Percentiles rank a stretch among this genome's conserved stretches.
These are phyloP conservation scores for Perca flavescens DNA, from an alignment of 2,113 vertebrate species.

Conservation along the genomic window DNA sequence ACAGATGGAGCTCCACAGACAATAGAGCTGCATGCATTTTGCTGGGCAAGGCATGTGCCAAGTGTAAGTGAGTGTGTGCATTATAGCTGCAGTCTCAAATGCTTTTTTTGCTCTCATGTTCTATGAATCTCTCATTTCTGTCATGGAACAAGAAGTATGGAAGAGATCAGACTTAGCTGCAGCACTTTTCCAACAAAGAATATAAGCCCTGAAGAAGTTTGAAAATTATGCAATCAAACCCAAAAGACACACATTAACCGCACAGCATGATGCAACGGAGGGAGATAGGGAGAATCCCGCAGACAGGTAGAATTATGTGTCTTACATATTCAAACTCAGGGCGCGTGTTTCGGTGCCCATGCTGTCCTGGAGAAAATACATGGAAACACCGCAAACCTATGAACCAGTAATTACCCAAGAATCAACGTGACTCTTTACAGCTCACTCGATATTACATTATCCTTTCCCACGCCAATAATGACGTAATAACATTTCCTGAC, in stretches of 20 bases:
- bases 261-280: slow-evolving; percentile 21
- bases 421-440: not conserved
- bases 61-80: slow-evolving; percentile 18
- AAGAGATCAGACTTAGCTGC: not conserved
- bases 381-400: not conserved
- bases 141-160: not conserved
- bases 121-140: not conserved
- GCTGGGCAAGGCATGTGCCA: slow-evolving; percentile 58
- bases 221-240: slow-evolving; percentile 13
- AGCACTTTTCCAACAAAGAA: slow-evolving; percentile 15
- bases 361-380: slow-evolving; percentile 20
- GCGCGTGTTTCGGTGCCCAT: slow-evolving; percentile 53
- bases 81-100: not conserved
- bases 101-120: not conserved
- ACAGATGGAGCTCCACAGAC: slow-evolving; percentile 76
- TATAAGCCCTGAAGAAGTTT: slow-evolving; percentile 9
- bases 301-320: slow-evolving; percentile 26
- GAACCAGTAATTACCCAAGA: not conserved
- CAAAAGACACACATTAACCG: not conserved
- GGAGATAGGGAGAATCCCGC: not conserved
- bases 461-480: slow-evolving; percentile 41
- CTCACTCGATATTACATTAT: slow-evolving; percentile 11
- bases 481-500: slow-evolving; percentile 12
- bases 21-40: slow-evolving; percentile 57
- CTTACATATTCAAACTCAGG: slow-evolving; percentile 60